These are phyloP conservation scores for Charanyca ferruginea DNA, from an alignment of 2,888 invertebrate species.

Conservation along the genomic window DNA sequence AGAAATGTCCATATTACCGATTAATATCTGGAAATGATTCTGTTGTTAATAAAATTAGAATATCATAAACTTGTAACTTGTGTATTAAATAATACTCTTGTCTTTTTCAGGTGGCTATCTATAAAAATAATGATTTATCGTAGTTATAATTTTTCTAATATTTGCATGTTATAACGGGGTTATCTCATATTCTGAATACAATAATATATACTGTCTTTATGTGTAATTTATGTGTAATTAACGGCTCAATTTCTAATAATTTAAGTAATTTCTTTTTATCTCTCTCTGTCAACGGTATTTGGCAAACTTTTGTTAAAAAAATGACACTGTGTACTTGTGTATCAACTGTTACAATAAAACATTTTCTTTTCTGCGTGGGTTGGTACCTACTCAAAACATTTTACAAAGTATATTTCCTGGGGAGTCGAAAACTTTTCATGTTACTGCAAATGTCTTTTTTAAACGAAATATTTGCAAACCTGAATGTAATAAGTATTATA, in stretches of 20 bases:
- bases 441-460: constrained; percentile 28
- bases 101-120: constrained; percentile 56
- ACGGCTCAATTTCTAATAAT: constrained; percentile 35
- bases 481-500: constrained; percentile 13
- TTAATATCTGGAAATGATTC: neutral
- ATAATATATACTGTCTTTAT: constrained; percentile 6
- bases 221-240: neutral
- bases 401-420: neutral
- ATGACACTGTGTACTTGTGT: neutral
- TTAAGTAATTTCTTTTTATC: neutral
- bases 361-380: neutral
- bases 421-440: constrained; percentile 7
- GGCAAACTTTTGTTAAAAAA: neutral
- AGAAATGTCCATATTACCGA: too few relatives aligned
- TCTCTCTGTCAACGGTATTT: neutral
- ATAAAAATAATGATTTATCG: constrained; percentile 15
- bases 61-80: too few relatives aligned
- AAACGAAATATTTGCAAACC: constrained; percentile 47
- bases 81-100: constrained; percentile 33
- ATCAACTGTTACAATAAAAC: neutral
- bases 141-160: constrained; percentile 22
- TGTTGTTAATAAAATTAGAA: constrained; percentile 3
- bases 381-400: neutral
- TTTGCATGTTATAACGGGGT: constrained; percentile 56
- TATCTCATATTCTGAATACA: constrained; percentile 2